Evolutionary conservation across 2,888 invertebrate genomes (phyloP).

Genomic region (Tiliacea citrago): DNA sequence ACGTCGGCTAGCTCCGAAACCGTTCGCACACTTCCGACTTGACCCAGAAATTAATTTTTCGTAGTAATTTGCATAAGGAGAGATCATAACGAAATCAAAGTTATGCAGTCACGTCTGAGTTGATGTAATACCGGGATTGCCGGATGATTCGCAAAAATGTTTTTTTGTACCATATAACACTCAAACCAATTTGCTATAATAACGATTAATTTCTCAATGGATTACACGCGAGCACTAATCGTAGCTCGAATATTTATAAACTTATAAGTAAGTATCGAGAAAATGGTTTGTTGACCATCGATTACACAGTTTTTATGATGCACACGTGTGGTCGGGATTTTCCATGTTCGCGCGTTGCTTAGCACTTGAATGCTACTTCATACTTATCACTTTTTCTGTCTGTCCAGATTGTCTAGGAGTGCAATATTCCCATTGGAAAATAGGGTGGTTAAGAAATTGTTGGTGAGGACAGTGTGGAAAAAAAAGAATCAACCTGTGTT

Average conservation of each 20-base stretch:
- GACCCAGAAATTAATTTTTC: conserved; percentile 62
- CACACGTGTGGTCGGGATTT: conserved; percentile 33
- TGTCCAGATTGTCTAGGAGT: background rate
- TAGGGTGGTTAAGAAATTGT: background rate
- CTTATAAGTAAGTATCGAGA: conserved; percentile 20
- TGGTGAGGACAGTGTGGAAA: too few species aligned
- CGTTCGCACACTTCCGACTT: conserved; percentile 53
- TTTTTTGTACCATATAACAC: background rate
- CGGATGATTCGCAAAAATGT: too few species aligned
- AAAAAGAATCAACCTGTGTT: background rate
- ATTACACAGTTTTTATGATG: conserved; percentile 23
- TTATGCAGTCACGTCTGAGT: conserved; percentile 22
- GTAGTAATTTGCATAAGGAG: conserved; percentile 47
- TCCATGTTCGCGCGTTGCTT: conserved; percentile 3
- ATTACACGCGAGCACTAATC: conserved; percentile 37
- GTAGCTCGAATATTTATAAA: conserved; percentile 23
- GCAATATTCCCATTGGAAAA: background rate
- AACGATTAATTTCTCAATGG: conserved; percentile 31
- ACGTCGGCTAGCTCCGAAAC: conserved; percentile 34
- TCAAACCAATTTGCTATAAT: conserved; percentile 5
- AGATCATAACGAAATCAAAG: conserved; percentile 16
- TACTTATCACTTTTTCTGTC: background rate
- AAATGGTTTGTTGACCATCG: conserved; percentile 19
- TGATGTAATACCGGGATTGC: conserved; percentile 24
- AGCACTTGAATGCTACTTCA: background rate